Evolutionary conservation across 2,113 vertebrate species (phyloP).

Genomic region (Brachypodius melanocephalos): DNA sequence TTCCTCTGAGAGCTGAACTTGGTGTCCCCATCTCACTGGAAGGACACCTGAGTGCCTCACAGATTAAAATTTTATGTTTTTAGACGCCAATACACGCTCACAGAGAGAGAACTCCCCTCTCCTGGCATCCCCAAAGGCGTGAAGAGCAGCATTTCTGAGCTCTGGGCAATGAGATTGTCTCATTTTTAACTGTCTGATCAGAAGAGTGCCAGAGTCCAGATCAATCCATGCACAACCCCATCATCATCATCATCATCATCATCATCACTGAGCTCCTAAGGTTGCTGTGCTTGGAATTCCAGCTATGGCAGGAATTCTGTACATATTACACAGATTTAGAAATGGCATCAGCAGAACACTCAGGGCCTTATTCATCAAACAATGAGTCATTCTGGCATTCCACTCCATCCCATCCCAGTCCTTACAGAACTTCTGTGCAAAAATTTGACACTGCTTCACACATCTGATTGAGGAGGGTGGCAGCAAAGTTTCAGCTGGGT

Average conservation of each 20-base stretch:
- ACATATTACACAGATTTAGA: slow-evolving; percentile 52
- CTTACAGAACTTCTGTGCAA: slow-evolving; percentile 46
- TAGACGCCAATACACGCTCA: background rate
- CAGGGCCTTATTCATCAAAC: slow-evolving; percentile 65
- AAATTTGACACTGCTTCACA: slow-evolving; percentile 14
- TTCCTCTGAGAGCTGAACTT: background rate
- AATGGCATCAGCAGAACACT: slow-evolving; percentile 65
- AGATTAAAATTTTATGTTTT: background rate
- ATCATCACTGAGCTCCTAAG: background rate
- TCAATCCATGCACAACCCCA: background rate
- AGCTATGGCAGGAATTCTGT: slow-evolving; percentile 69
- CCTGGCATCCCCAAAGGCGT: background rate
- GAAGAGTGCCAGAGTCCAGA: background rate
- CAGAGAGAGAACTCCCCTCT: background rate
- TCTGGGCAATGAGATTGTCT: background rate
- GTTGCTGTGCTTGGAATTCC: slow-evolving; percentile 53
- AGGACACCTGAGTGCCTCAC: background rate
- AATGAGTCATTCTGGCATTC: slow-evolving; percentile 69
- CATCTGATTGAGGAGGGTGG: slow-evolving; percentile 2
- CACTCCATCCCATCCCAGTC: slow-evolving; percentile 12
- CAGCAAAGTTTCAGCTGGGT: background rate
- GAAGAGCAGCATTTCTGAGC: background rate
- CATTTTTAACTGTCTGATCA: slow-evolving; percentile 30
- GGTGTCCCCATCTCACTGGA: background rate
- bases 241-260: background rate